Evolutionary conservation across 1,140 invertebrate species (phyloP).

Genomic region (Delia radicum): DNA sequence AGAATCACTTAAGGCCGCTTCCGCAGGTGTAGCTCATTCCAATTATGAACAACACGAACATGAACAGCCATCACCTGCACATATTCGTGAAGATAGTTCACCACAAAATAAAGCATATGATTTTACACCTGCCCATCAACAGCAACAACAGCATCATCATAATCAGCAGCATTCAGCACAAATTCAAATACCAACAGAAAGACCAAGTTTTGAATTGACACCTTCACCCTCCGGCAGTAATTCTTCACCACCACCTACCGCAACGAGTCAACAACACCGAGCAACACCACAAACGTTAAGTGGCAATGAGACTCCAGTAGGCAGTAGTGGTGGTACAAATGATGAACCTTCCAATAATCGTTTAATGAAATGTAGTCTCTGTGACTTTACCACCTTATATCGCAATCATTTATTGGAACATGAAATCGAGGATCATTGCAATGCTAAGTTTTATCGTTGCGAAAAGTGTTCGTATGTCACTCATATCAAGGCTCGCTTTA

Average conservation of each 20-base stretch:
- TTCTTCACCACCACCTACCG: constrained; percentile 26
- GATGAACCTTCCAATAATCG: constrained; percentile 49
- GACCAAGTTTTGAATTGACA: constrained; percentile 24
- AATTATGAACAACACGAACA: constrained; percentile 16
- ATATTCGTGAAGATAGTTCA: neutral
- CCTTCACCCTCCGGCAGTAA: constrained; percentile 34
- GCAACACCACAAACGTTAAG: neutral
- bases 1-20: neutral
- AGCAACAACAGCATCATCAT: neutral
- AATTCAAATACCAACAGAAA: constrained; percentile 17
- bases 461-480: constrained; percentile 88
- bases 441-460: constrained; percentile 76
- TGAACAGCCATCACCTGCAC: constrained; percentile 21
- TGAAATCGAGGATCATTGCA: constrained; percentile 63
- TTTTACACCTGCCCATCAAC: neutral
- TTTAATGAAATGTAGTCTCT: constrained; percentile 60
- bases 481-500: constrained; percentile 84
- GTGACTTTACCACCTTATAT: constrained; percentile 57
- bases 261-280: neutral
- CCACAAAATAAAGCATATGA: neutral
- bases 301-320: neutral
- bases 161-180: neutral
- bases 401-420: constrained; percentile 57
- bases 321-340: neutral
- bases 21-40: neutral